Evolutionary conservation across 2,797 vertebrate species (phyloP).

Genomic region (Muscicapa striata): DNA sequence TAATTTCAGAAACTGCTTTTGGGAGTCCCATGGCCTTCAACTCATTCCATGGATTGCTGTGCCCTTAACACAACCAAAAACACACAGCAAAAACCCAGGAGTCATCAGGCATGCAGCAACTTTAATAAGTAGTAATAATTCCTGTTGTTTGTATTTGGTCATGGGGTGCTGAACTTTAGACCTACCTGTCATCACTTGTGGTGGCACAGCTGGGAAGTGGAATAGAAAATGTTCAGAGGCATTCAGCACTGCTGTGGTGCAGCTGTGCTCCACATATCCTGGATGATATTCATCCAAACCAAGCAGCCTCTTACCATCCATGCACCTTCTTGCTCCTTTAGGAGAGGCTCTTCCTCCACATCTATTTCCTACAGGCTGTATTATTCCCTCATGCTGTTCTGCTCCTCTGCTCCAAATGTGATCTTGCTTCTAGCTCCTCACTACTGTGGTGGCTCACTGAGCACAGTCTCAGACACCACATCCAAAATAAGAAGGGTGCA

Average conservation of each 20-base stretch:
- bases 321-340: background rate
- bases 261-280: background rate
- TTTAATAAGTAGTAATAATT: background rate
- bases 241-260: background rate
- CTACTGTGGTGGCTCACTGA: background rate
- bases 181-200: background rate
- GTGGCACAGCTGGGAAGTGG: background rate
- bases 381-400: background rate
- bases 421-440: background rate
- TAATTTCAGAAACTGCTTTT: background rate
- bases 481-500: too few relatives aligned
- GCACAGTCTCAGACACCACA: background rate
- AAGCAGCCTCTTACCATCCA: background rate
- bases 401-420: background rate
- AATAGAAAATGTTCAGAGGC: background rate
- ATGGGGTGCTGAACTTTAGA: background rate
- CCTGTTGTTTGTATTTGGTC: background rate
- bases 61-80: background rate
- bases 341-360: background rate
- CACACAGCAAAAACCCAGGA: background rate
- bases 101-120: background rate
- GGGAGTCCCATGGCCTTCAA: background rate
- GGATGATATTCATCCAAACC: background rate
- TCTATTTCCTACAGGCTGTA: background rate
- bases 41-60: background rate